Evolutionary conservation across 2,888 invertebrate species (phyloP), one percentile per base, ranked within the genome.

Genomic region (Nebria brevicollis): DNA sequence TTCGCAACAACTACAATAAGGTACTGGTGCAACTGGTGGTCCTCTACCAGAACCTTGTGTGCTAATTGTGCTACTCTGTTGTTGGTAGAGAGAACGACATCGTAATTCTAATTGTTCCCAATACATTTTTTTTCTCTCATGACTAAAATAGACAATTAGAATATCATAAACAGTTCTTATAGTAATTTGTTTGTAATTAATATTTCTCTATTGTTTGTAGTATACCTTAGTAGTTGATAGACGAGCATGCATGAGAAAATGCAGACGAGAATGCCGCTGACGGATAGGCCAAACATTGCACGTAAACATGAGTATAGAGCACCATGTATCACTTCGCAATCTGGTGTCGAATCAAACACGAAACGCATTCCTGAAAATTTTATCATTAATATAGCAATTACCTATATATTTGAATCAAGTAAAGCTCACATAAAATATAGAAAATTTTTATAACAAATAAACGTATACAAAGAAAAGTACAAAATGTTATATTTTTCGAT

Each of bases 41-140:
- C 89, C 90, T 83, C 89, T 85, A 68, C 89, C 85, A 1, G 89
- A 89, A 43, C 89, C 88, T 75, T 88, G 88, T 20, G 87, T 86
- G 82, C 88, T 89, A 2, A 87, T 85, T 26, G 84, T 77, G 15
- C 84, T 89, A 15, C 85, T 85, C 54, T 91, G 92, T 85, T 92
- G 91, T 68, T 92, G 91, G 86, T 96, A 96, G 82, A 97, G 88
- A 0, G 96, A 95, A 83, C 96, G 91, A 87, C 97, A 95, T 81
- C 96, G 91, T 77, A 96, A 89, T 87, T 97, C 97, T 88, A 97
- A 87, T 89, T 97, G 96, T 86, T 96, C 96, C 97, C 97, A 97
- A 88, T 97, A 97, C 94, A 96, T 96, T 90, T 97, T 97, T 90
- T 97, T 97, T 83, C 96, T 94, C 89, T 97, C 97, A 87, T 97